phyloP scores from a whole-genome alignment of 2,113 vertebrate species.

The Cephalophus harveyi region DNA sequence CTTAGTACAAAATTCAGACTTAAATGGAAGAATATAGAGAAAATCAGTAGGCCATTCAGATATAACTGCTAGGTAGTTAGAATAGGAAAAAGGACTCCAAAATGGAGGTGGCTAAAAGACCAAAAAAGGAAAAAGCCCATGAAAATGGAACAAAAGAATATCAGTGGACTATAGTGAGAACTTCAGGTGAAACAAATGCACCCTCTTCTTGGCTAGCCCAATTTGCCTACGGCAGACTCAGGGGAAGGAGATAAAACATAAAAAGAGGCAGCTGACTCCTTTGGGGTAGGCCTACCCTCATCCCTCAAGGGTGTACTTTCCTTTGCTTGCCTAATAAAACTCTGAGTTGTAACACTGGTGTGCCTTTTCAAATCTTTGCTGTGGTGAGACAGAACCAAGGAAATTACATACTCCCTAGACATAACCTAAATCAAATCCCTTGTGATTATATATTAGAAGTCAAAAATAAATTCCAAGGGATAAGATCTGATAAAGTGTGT shows the following conservation, averaged over 20 bases:
- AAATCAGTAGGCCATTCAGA: no score
- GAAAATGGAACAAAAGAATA: no score
- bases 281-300: fast-evolving
- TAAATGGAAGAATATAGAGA: no score
- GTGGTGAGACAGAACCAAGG: not conserved
- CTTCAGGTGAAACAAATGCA: no score
- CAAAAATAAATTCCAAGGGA: not conserved
- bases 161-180: no score
- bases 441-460: not conserved
- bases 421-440: not conserved
- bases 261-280: not conserved
- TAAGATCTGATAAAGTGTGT: not conserved
- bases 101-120: no score
- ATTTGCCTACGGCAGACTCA: not conserved
- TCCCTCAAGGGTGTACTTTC: not conserved
- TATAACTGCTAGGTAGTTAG: no score
- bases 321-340: not conserved
- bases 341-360: not conserved
- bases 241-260: not conserved
- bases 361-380: not conserved
- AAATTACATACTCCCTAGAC: not conserved
- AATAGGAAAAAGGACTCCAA: no score
- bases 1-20: no score
- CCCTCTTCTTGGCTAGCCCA: no score
- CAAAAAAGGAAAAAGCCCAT: no score